Evolutionary conservation across 2,888 invertebrate genomes (phyloP), one percentile per base, ranked within the genome.

Genomic region (Pollenia griseotomentosa): DNA sequence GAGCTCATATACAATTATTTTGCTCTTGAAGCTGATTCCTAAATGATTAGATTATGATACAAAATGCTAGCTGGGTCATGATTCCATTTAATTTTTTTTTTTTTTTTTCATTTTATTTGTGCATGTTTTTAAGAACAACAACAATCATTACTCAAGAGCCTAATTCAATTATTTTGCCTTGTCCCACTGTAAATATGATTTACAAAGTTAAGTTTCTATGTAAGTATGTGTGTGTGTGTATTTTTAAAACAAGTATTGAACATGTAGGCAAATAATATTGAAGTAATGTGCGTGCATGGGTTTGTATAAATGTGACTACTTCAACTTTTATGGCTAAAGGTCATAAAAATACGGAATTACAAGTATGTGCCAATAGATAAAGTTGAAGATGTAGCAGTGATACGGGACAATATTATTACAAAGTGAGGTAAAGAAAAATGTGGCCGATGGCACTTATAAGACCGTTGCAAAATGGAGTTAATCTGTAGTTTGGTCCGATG

Each of bases 161-260:
- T 90, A 90, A 91, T 91, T 91, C 86, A 91, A 91, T 91, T 91
- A 90, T 89, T 89, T 89, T 89, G 88, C 89, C 89, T 89, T 89
- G 90, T 89, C 89, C 90, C 90, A 90, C 91, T 91, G 91, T 90
- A 90, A 91, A 91, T 90, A 89, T 91, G 90, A 91, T 91, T 90
- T 91, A 88, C 81, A 83, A 83, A 80, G 59, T 88, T 87, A 89
- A 63, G 2, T 44, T 14, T 53, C 14, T 57, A 23, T 46, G 63
- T 70, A 12, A 2, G 23, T 23, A 23, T 23, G 23, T 74, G 44
- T 68, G 11, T 66, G 51, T 75, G 16, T 74, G 42, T 48, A 51
- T 14, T 57, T 68, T 83, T 23, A 10, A 53, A 59, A 23, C 71
- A 42, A 51, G n/a, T 16, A 42, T 6, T 11, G 14, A 48, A 63